Conservation (phyloP, 2,113 vertebrate genomes). For the Catharus minimus region DNA sequence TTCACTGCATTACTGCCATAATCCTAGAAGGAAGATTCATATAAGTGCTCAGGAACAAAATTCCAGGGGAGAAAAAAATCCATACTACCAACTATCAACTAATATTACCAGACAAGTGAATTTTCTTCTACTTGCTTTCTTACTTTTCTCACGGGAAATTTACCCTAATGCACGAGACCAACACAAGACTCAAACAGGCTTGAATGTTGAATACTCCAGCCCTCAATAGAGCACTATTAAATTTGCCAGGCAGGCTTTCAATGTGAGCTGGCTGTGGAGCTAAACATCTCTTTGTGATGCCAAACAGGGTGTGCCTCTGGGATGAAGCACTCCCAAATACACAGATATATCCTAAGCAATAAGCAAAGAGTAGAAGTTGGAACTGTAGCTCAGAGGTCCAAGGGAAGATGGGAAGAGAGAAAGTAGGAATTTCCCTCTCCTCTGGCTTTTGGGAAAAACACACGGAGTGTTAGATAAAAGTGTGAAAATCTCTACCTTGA, state of each 20-base stretch:
- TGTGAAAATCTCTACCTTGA: not conserved
- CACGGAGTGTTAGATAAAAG: not conserved
- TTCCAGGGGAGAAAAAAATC: not conserved
- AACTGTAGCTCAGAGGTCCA: not conserved
- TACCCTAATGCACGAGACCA: not conserved
- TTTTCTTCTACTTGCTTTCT: not conserved
- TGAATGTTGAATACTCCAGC: not conserved
- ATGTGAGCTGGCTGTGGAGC: not conserved
- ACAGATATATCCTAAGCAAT: not conserved
- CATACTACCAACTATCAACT: not conserved
- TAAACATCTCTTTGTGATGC: not conserved
- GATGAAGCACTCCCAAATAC: not conserved
- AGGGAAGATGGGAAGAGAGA: not conserved
- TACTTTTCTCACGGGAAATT: not conserved
- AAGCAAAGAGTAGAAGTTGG: not conserved
- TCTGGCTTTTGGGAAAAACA: not conserved
- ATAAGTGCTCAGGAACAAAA: not conserved
- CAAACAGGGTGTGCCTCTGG: rapidly evolving
- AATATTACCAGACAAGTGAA: not conserved
- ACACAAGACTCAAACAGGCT: not conserved
- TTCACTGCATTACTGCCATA: not conserved
- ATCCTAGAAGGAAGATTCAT: not conserved
- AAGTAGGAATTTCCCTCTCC: not conserved
- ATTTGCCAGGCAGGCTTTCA: not conserved
- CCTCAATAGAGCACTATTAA: not conserved